Base-by-base conservation (phyloP, 2,888 invertebrate species). In the Microctonus hyperodae region DNA sequence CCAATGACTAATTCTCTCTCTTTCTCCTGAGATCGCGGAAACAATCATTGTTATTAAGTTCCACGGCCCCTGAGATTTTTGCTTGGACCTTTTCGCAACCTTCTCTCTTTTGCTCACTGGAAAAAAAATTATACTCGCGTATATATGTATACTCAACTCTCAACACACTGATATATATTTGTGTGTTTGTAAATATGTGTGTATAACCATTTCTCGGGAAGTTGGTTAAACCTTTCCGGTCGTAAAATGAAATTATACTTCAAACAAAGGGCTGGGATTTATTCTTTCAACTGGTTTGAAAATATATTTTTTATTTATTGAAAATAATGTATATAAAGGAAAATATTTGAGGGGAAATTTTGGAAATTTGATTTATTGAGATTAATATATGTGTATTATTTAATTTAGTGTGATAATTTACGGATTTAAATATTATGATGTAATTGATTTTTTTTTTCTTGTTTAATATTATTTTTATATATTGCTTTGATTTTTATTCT, bases 1-100 rank as follows among this genome's bases (percentile, higher is more conserved):
- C n/a, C n/a, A n/a, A n/a, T n/a, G 55, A 16, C 25, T 28, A 31
- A 28, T 31, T 16, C 37, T 22, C 62, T 50, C 20, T 59, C 61
- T 61, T n/a, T 16, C 20, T 44, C 74, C 73, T 64, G 72, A 65
- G 74, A 77, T 77, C 77, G 75, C 76, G 78, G 78, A 78, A 79
- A 78, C 77, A 79, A 79, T 79, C 75, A 78, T 79, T 76, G 76
- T 78, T 78, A 79, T 79, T 78, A 78, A 79, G 77, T 74, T 76
- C 66, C 55, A 66, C 77, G 70, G 72, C 73, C 70, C 65, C 67
- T 74, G 74, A 44, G 40, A 61, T 50, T 62, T 51, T 51, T 23
- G 23, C 51, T 35, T 50, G 51, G 31, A 35, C 40, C 61, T 57
- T 57, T 33, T 37, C 55, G 23, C 56, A 37, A 51, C 37, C 56